A percentile compares a stretch with the other conserved stretches of the same genome.
phyloP scores from a whole-genome alignment of 2,797 vertebrate genomes.

The Sebastolobus alascanus region DNA sequence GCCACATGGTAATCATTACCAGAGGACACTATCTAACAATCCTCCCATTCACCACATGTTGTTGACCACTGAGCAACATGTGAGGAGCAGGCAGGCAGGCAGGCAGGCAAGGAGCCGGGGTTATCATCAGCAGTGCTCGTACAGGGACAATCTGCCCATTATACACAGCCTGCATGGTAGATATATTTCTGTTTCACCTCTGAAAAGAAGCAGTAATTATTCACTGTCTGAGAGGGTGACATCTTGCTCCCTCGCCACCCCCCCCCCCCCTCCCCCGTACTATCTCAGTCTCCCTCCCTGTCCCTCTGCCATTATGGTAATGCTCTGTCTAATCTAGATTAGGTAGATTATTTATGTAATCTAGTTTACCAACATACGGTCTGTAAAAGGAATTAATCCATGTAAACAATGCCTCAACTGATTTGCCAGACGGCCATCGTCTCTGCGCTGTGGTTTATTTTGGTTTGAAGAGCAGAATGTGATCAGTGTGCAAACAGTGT shows the following conservation, averaged over 20 bases:
- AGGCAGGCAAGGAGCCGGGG: slow-evolving; percentile 36
- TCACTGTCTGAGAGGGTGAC: slow-evolving; percentile 60
- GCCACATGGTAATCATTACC: slow-evolving; percentile 80
- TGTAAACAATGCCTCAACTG: slow-evolving; percentile 49
- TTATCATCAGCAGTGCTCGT: slow-evolving; percentile 31
- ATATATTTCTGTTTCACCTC: slow-evolving; percentile 60
- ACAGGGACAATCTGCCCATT: slow-evolving; percentile 71
- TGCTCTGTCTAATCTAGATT: slow-evolving; percentile 74
- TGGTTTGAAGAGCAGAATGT: slow-evolving; percentile 48
- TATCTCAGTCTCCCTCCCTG: background rate
- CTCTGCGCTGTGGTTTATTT: slow-evolving; percentile 45
- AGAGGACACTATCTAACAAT: slow-evolving; percentile 73
- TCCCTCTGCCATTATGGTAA: slow-evolving; percentile 56
- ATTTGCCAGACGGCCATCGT: slow-evolving; percentile 37
- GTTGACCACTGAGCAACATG: slow-evolving; percentile 71
- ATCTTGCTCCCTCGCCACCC: slow-evolving; percentile 47
- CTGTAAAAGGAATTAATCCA: slow-evolving; percentile 63
- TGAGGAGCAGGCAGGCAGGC: slow-evolving; percentile 48
- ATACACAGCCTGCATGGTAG: slow-evolving; percentile 49
- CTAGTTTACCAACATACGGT: slow-evolving; percentile 71
- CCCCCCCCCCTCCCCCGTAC: background rate
- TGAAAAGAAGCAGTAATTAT: slow-evolving; percentile 57
- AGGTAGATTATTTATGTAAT: slow-evolving; percentile 75
- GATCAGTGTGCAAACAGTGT: slow-evolving; percentile 45
- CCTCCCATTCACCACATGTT: slow-evolving; percentile 78